Conservation (phyloP, 2,888 invertebrate species). For the Chrysotoxum bicinctum region DNA sequence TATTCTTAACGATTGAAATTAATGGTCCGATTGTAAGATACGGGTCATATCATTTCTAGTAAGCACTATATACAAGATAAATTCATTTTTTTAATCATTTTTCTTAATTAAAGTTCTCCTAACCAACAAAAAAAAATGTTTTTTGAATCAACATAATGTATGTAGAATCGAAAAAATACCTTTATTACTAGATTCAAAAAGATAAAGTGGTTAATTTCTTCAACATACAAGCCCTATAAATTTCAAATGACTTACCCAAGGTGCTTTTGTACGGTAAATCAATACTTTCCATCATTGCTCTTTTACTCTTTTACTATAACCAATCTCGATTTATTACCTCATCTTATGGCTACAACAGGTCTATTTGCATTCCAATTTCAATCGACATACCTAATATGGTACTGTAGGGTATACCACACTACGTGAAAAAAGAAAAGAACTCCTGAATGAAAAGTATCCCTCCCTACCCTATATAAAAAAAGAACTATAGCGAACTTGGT, state of each 20-base stretch:
- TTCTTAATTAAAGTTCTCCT: too few species aligned
- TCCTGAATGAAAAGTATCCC: neutral
- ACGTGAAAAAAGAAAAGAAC: slow-evolving; percentile 28
- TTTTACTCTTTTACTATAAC: slow-evolving; percentile 21
- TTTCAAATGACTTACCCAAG: neutral
- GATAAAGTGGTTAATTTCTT: neutral
- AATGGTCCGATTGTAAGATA: too few species aligned
- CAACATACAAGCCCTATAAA: neutral
- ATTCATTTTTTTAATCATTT: too few species aligned
- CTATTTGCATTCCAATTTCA: slow-evolving; percentile 67
- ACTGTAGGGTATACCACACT: neutral
- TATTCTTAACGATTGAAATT: too few species aligned
- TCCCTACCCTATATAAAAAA: too few species aligned
- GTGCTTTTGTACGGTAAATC: neutral
- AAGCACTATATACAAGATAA: too few species aligned
- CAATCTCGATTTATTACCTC: slow-evolving; percentile 65
- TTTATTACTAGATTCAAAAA: neutral
- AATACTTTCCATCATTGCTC: slow-evolving; percentile 3
- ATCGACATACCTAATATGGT: slow-evolving; percentile 41
- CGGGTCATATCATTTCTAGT: too few species aligned
- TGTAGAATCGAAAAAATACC: neutral
- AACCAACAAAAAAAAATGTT: neutral
- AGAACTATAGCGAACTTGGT: neutral
- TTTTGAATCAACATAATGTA: neutral
- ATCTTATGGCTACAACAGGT: slow-evolving; percentile 61